Conservation (phyloP, 2,888 invertebrate genomes). For the Bombylius major region DNA sequence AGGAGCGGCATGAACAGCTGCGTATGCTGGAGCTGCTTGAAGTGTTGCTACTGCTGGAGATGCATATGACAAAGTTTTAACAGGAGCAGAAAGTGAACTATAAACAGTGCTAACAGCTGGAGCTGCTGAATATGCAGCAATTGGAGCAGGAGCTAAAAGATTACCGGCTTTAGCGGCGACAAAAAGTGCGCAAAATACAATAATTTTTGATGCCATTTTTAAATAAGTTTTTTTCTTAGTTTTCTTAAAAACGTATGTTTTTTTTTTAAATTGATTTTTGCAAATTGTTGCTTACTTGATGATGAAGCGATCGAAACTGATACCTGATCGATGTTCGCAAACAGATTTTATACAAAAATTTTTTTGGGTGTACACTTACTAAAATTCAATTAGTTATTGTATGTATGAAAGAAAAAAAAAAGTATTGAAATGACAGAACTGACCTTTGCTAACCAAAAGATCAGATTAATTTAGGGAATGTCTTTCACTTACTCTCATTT, state of each 20-base stretch:
- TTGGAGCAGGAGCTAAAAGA: conserved; percentile 33
- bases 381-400: background rate
- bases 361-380: background rate
- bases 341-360: conserved; percentile 9
- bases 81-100: conserved; percentile 17
- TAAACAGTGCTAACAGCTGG: conserved; percentile 19
- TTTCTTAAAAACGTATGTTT: background rate
- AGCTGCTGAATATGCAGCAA: conserved; percentile 38
- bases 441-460: background rate
- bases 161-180: conserved; percentile 49
- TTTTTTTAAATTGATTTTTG: background rate
- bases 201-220: conserved; percentile 37
- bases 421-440: background rate
- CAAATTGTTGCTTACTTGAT: conserved; percentile 8
- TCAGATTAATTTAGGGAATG: background rate
- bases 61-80: conserved; percentile 18
- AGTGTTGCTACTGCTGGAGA: conserved; percentile 19
- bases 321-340: conserved; percentile 1
- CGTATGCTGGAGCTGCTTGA: conserved; percentile 17
- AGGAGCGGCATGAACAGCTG: conserved; percentile 8
- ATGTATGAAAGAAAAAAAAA: background rate
- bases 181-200: conserved; percentile 45
- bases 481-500: background rate
- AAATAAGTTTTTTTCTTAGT: background rate
- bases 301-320: conserved; percentile 13